Evolutionary conservation across 2,113 vertebrate genomes (phyloP).

Genomic region (Crypturellus undulatus): DNA sequence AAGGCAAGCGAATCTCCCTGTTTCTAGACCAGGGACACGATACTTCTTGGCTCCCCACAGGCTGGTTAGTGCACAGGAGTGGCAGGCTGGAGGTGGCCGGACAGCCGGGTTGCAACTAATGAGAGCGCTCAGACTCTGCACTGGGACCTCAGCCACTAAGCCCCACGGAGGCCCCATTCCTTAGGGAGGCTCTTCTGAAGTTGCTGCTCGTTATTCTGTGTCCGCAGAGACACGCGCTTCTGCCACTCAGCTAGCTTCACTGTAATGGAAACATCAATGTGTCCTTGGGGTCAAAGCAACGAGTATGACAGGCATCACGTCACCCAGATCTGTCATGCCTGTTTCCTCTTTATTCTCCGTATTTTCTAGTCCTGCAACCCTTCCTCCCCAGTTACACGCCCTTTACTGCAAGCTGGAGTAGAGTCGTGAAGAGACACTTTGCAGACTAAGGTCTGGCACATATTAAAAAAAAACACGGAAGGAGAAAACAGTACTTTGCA

Average conservation of each 20-base stretch:
- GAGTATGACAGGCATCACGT: fast-evolving
- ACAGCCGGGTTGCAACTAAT: background rate
- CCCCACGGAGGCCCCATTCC: background rate
- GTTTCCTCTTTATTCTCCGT: background rate
- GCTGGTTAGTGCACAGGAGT: background rate
- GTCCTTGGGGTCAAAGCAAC: background rate
- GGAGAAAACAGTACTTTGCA: background rate
- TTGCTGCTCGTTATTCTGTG: background rate
- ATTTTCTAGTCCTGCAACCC: background rate
- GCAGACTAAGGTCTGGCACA: background rate
- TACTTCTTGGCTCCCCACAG: background rate
- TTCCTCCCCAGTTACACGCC: background rate
- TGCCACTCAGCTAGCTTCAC: background rate
- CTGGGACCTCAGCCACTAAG: background rate
- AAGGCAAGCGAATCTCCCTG: background rate
- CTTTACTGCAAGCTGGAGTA: background rate
- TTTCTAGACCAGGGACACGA: background rate
- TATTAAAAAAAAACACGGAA: background rate
- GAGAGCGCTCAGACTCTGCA: background rate
- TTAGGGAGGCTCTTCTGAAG: background rate
- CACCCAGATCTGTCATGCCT: background rate
- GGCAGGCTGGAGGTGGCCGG: background rate
- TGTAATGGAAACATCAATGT: background rate
- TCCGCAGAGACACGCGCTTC: background rate
- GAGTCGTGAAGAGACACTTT: background rate